Evolutionary conservation across 23 tunicate species (phyloP).

Genomic region (Halocynthia aurantium): DNA sequence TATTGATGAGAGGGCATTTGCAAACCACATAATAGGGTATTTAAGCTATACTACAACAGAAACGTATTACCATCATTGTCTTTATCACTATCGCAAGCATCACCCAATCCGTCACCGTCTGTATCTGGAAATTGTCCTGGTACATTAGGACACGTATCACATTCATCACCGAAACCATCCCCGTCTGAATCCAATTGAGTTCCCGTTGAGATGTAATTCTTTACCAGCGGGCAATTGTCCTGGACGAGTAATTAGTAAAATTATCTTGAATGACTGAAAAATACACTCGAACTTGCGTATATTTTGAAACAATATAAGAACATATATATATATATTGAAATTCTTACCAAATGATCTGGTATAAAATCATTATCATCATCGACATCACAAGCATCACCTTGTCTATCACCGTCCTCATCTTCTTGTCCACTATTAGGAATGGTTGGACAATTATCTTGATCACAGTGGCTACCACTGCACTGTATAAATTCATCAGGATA

Average conservation of each 20-base stretch:
- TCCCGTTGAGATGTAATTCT: conserved; percentile 23
- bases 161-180: conserved; percentile 31
- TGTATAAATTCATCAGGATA: conserved; percentile 21
- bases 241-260: background rate
- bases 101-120: conserved; percentile 36
- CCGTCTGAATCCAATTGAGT: conserved; percentile 13
- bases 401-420: conserved; percentile 32
- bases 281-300: no score
- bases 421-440: conserved; percentile 40
- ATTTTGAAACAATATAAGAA: no score
- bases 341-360: conserved; percentile 13
- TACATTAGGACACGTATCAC: conserved; percentile 27
- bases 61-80: conserved; percentile 16
- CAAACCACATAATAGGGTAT: no score
- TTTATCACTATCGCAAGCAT: conserved; percentile 21
- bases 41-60: no score
- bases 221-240: conserved; percentile 32
- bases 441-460: conserved; percentile 25
- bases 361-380: conserved; percentile 33
- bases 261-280: no score
- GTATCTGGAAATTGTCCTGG: conserved; percentile 32
- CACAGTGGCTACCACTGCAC: conserved; percentile 25
- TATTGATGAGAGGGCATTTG: no score
- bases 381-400: conserved; percentile 23
- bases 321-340: no score